Evolutionary conservation across 2,888 invertebrate species (phyloP).

Genomic region (Oxycera nigricornis): DNA sequence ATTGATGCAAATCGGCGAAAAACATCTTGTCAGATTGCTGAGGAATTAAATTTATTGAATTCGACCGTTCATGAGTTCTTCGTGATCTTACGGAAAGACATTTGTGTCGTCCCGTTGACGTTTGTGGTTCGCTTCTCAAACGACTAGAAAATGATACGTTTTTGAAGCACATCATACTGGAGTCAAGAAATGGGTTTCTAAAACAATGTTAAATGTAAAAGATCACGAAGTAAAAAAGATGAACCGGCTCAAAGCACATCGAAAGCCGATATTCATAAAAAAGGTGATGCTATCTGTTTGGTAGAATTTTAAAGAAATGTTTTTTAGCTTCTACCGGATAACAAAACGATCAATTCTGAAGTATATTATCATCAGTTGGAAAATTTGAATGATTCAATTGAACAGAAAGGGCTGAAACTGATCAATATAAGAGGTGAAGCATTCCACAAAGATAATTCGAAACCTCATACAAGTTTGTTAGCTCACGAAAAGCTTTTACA

Average conservation of each 20-base stretch:
- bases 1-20: no score
- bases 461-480: neutral
- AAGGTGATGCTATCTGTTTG: neutral
- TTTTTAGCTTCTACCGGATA: neutral
- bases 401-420: no score
- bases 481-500: neutral
- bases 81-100: no score
- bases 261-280: constrained; percentile 49
- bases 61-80: no score
- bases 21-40: no score
- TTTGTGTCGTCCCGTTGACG: no score
- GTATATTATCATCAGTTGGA: neutral
- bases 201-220: constrained; percentile 46
- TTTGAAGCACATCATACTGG: no score
- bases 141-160: no score
- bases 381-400: neutral
- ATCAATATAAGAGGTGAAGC: no score
- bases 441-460: neutral
- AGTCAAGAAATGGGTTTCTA: constrained; percentile 12
- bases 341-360: neutral
- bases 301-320: neutral
- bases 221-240: constrained; percentile 48
- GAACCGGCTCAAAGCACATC: constrained; percentile 49
- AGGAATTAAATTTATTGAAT: no score
- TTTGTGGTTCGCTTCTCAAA: no score